Conservation (phyloP, 2,888 invertebrate species). For the Stratiomys singularior region DNA sequence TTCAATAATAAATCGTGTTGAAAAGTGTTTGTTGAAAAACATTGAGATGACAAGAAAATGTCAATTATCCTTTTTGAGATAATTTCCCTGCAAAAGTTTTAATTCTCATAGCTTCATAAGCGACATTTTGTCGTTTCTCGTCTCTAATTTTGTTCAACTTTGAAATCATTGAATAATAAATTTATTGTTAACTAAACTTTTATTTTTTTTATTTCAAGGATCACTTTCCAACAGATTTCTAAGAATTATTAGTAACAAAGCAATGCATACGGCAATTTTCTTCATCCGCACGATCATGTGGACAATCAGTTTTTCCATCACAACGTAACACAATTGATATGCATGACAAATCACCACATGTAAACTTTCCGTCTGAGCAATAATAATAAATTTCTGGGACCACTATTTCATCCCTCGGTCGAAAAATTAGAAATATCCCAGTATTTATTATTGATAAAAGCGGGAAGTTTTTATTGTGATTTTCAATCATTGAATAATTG, state of each 20-base stretch:
- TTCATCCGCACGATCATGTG: conserved; percentile 73
- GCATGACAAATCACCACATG: conserved; percentile 79
- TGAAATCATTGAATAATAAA: not conserved
- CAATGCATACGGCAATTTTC: conserved; percentile 71
- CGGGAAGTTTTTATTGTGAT: no score
- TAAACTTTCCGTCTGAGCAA: conserved; percentile 71
- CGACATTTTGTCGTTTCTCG: no score
- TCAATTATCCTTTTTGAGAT: no score
- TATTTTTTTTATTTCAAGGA: not conserved
- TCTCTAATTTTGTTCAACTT: not conserved
- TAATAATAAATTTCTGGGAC: conserved; percentile 61
- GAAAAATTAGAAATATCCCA: no score
- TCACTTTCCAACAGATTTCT: not conserved
- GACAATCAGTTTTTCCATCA: conserved; percentile 79
- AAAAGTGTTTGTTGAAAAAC: not conserved
- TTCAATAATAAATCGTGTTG: no score
- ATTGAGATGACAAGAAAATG: not conserved
- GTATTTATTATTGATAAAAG: no score
- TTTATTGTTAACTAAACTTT: no score
- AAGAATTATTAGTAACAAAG: conserved; percentile 19
- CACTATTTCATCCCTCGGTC: no score
- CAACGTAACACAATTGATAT: conserved; percentile 76
- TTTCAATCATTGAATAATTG: no score
- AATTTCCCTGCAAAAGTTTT: not conserved
- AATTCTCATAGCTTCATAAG: no score